A percentile compares a stretch with the other conserved stretches of the same genome.
Conservation (phyloP, 2,888 invertebrate genomes). For the Brenthis ino region DNA sequence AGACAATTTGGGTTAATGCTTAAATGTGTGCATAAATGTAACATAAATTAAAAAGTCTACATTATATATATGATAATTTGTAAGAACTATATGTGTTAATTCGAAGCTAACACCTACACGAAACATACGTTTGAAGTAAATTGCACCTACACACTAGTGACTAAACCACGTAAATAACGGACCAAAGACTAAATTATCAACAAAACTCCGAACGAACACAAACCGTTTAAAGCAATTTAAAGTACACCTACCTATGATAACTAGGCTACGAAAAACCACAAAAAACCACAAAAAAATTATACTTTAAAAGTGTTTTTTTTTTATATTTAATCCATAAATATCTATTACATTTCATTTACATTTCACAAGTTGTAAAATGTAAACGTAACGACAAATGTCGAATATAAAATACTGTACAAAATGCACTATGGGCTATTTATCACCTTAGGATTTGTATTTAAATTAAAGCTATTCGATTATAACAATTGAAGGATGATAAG, state of each 20-base stretch:
- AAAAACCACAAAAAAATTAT: background rate
- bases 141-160: slow-evolving; percentile 49
- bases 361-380: too few relatives aligned
- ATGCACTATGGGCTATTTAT: too few relatives aligned
- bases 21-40: too few relatives aligned
- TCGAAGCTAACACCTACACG: slow-evolving; percentile 20
- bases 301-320: background rate
- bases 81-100: slow-evolving; percentile 32
- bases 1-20: slow-evolving; percentile 8
- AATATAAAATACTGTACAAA: too few relatives aligned
- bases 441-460: too few relatives aligned
- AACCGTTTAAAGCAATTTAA: slow-evolving; percentile 58
- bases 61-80: slow-evolving; percentile 12
- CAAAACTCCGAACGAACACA: slow-evolving; percentile 59
- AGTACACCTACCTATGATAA: slow-evolving; percentile 6
- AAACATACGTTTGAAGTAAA: slow-evolving; percentile 28
- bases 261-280: slow-evolving; percentile 8
- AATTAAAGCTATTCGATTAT: too few relatives aligned
- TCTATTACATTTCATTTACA: too few relatives aligned
- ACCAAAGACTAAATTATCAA: slow-evolving; percentile 62
- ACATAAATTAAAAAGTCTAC: too few relatives aligned
- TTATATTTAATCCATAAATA: background rate
- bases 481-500: background rate
- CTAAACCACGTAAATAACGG: slow-evolving; percentile 60
- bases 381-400: too few relatives aligned